Evolutionary conservation across 2,888 invertebrate genomes (phyloP).

Genomic region (Philereme vetulata): DNA sequence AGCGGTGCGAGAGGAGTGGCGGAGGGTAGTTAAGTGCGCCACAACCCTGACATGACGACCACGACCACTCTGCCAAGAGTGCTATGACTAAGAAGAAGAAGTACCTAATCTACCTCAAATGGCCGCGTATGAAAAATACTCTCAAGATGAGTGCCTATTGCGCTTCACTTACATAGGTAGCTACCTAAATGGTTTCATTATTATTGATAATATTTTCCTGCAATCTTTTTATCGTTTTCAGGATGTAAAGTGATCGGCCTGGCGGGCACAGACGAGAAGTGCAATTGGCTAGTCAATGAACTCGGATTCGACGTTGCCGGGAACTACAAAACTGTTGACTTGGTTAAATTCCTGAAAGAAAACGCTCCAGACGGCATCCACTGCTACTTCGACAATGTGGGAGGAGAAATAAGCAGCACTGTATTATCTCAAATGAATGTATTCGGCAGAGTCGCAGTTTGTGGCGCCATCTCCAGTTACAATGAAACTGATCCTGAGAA

Average conservation of each 20-base stretch:
- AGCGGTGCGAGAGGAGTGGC: too few relatives aligned
- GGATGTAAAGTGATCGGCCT: slow-evolving; percentile 88
- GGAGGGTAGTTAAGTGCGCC: too few relatives aligned
- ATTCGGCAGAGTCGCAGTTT: slow-evolving; percentile 85
- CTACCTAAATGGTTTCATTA: too few relatives aligned
- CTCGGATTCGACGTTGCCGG: slow-evolving; percentile 87
- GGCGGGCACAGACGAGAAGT: slow-evolving; percentile 88
- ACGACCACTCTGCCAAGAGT: too few relatives aligned
- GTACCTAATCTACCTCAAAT: too few relatives aligned
- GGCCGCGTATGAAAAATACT: too few relatives aligned
- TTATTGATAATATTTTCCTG: too few relatives aligned
- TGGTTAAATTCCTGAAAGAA: slow-evolving; percentile 81
- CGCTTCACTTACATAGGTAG: too few relatives aligned
- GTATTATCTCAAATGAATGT: slow-evolving; percentile 85
- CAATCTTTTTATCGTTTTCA: slow-evolving; percentile 43
- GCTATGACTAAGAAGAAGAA: too few relatives aligned
- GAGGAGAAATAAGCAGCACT: slow-evolving; percentile 85
- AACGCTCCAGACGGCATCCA: slow-evolving; percentile 88
- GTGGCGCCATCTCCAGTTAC: slow-evolving; percentile 87
- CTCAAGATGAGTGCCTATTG: too few relatives aligned
- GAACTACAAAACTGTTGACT: slow-evolving; percentile 87
- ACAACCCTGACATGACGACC: too few relatives aligned
- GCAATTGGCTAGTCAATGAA: slow-evolving; percentile 85
- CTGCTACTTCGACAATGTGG: slow-evolving; percentile 91
- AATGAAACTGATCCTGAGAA: slow-evolving; percentile 78